Percentiles rank a stretch among this genome's conserved stretches.
phyloP scores from a whole-genome alignment of 2,113 vertebrate species.

The Galbula dea region DNA sequence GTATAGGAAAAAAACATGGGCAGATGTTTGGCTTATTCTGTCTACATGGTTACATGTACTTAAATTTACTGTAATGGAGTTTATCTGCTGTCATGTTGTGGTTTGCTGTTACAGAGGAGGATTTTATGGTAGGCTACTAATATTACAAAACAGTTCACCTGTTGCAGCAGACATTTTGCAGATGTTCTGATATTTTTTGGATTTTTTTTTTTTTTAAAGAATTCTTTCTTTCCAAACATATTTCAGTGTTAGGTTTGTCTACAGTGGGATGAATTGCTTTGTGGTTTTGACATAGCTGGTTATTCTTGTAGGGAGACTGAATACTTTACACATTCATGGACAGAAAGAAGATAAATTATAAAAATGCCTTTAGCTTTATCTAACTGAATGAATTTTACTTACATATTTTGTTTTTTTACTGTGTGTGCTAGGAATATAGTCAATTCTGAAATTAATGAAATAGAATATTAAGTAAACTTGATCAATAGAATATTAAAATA shows the following conservation, averaged over 20 bases:
- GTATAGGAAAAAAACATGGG: slow-evolving; percentile 34
- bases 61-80: slow-evolving; percentile 61
- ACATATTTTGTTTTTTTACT: background rate
- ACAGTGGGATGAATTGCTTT: slow-evolving; percentile 19
- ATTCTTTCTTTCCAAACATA: slow-evolving; percentile 1
- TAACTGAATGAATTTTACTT: background rate
- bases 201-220: background rate
- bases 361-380: too few relatives aligned
- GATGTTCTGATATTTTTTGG: background rate
- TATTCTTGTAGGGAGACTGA: background rate
- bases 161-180: slow-evolving; percentile 37
- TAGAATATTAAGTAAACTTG: background rate
- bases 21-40: slow-evolving; percentile 73
- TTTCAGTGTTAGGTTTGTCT: slow-evolving; percentile 27
- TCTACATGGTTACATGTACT: slow-evolving; percentile 60
- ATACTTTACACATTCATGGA: background rate
- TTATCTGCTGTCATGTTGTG: slow-evolving; percentile 45
- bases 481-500: background rate
- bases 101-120: slow-evolving; percentile 53
- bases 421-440: background rate
- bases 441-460: background rate
- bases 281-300: background rate
- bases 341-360: background rate
- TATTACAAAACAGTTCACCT: slow-evolving; percentile 40
- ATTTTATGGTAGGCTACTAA: slow-evolving; percentile 62